These are phyloP conservation scores for Rhabdomys dilectus DNA, from an alignment of 2,113 vertebrate genomes.

Conservation along the genomic window DNA sequence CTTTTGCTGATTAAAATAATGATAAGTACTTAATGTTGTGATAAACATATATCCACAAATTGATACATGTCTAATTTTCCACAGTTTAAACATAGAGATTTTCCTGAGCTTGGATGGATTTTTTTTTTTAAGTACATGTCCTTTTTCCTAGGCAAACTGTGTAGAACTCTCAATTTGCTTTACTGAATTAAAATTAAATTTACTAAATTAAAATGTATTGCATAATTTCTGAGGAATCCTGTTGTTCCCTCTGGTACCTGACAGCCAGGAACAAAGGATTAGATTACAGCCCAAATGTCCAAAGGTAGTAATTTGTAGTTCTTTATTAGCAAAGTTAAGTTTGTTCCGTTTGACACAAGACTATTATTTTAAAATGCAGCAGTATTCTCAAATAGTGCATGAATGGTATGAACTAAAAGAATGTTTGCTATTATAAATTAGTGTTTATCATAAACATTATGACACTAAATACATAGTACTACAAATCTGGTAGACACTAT, in stretches of 20 bases:
- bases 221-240: conserved; percentile 63
- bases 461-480: background rate
- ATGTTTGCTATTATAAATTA: conserved; percentile 41
- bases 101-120: background rate
- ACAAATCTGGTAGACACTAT: background rate
- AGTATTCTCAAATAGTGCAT: background rate
- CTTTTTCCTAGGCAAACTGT: conserved; percentile 68
- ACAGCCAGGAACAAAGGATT: conserved; percentile 49
- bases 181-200: conserved; percentile 78
- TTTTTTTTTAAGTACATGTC: background rate
- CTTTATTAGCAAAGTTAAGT: conserved; percentile 64
- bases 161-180: conserved; percentile 36
- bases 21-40: background rate
- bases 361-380: conserved; percentile 32
- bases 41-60: background rate
- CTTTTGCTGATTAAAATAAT: conserved; percentile 28
- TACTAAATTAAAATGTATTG: conserved; percentile 64
- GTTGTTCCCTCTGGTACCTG: conserved; percentile 54
- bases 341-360: conserved; percentile 60
- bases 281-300: conserved; percentile 59
- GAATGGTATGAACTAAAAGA: background rate
- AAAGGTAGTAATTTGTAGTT: conserved; percentile 67
- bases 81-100: background rate
- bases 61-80: background rate
- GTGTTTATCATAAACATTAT: conserved; percentile 15